Conservation (phyloP, 2,113 vertebrate genomes). For the Megaceryle maxima region DNA sequence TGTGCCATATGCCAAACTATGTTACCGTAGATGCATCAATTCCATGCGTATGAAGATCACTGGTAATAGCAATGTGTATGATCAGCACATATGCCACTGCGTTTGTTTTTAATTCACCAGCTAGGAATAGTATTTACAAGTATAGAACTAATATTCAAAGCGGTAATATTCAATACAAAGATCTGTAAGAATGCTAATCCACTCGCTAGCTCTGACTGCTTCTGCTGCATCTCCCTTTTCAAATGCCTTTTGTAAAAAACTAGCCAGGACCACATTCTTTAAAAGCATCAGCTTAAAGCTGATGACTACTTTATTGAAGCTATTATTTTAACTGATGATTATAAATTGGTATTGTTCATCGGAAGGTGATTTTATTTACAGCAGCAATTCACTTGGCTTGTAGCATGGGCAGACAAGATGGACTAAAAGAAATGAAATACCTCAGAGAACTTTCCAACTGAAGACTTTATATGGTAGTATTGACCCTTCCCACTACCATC, state of each 20-base stretch:
- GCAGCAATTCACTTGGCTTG: background rate
- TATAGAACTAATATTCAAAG: background rate
- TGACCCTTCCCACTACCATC: background rate
- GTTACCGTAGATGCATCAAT: background rate
- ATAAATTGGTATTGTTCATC: slow-evolving; percentile 32
- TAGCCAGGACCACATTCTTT: slow-evolving; percentile 76
- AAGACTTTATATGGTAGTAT: background rate
- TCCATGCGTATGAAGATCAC: background rate
- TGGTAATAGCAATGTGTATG: background rate
- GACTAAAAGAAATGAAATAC: background rate
- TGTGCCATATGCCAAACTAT: background rate
- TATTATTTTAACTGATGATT: slow-evolving; percentile 35
- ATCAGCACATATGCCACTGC: background rate
- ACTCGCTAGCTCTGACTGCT: background rate
- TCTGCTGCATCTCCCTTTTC: slow-evolving; percentile 62
- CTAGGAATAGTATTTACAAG: background rate
- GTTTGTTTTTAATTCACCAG: background rate
- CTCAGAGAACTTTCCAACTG: background rate
- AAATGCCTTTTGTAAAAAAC: slow-evolving; percentile 74
- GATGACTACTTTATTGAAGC: slow-evolving; percentile 55
- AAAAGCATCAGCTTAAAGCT: slow-evolving; percentile 31
- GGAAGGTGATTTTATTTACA: slow-evolving; percentile 64
- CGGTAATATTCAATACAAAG: background rate
- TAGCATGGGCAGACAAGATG: background rate
- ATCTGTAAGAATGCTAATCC: background rate